Conservation (phyloP, 2,113 vertebrate genomes). For the Dromaius novaehollandiae region DNA sequence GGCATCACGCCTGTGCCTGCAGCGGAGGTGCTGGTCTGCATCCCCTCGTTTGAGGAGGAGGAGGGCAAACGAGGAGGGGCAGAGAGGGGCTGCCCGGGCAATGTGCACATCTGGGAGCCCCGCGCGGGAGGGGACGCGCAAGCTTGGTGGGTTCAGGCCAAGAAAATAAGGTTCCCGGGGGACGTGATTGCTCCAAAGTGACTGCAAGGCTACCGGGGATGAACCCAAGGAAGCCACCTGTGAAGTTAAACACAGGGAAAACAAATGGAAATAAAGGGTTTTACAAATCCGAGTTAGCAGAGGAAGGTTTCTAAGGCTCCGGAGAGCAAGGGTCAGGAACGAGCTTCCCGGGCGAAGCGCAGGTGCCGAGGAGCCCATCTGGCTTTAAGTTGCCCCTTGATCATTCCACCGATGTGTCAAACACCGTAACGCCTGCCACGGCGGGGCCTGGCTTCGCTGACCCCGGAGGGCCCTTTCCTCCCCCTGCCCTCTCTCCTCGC, state of each 20-base stretch:
- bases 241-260: accelerated
- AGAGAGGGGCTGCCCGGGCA: no score
- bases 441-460: not conserved
- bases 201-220: accelerated
- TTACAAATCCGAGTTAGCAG: not conserved
- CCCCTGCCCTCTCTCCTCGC: not conserved
- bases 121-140: no score
- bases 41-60: not conserved
- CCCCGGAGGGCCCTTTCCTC: not conserved
- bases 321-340: accelerated
- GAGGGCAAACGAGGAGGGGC: no score
- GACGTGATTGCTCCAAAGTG: not conserved
- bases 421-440: not conserved
- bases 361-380: not conserved
- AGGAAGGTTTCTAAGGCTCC: accelerated
- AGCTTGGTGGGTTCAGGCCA: accelerated
- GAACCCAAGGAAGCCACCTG: accelerated
- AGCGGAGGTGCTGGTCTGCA: not conserved
- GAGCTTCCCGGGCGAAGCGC: not conserved
- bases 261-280: accelerated
- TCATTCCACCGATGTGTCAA: not conserved
- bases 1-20: not conserved
- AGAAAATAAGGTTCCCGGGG: not conserved
- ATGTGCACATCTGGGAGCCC: no score
- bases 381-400: not conserved